Evolutionary conservation across 2,888 invertebrate genomes (phyloP).

Genomic region (Aradus depressus): DNA sequence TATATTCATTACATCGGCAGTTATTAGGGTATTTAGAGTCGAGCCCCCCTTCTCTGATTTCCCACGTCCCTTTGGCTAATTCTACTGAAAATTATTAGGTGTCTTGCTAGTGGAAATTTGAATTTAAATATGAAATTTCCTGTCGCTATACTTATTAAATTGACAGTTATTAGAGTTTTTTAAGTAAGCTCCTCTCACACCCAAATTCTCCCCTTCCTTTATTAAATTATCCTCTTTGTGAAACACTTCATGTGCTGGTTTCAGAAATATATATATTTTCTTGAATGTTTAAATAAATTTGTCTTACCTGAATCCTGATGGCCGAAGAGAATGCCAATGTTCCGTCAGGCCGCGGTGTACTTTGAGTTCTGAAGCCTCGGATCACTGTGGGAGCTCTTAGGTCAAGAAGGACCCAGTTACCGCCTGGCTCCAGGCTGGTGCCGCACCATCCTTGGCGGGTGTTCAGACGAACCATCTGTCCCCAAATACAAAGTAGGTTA

Average conservation of each 20-base stretch:
- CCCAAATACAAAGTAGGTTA: slow-evolving; percentile 24
- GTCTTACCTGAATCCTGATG: slow-evolving; percentile 54
- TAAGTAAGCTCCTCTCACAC: not conserved
- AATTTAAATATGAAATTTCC: no score
- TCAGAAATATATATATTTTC: slow-evolving; percentile 1
- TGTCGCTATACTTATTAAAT: no score
- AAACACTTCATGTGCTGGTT: not conserved
- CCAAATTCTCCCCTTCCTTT: not conserved
- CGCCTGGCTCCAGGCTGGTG: slow-evolving; percentile 68
- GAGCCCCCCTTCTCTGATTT: no score
- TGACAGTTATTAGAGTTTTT: no score
- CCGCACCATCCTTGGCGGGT: slow-evolving; percentile 85
- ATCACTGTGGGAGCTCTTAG: slow-evolving; percentile 79
- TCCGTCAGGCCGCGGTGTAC: slow-evolving; percentile 69
- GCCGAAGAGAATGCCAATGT: slow-evolving; percentile 82
- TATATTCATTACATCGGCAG: no score
- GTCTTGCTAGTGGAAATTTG: no score
- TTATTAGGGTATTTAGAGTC: no score
- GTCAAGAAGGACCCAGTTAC: slow-evolving; percentile 81
- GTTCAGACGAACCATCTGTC: slow-evolving; percentile 69
- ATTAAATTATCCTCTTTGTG: not conserved
- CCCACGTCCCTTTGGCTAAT: no score
- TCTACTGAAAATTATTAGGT: no score
- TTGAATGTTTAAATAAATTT: not conserved
- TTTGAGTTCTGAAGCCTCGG: slow-evolving; percentile 82